Base-by-base conservation (phyloP, 2,888 invertebrate species). In the Zele albiditarsus region DNA sequence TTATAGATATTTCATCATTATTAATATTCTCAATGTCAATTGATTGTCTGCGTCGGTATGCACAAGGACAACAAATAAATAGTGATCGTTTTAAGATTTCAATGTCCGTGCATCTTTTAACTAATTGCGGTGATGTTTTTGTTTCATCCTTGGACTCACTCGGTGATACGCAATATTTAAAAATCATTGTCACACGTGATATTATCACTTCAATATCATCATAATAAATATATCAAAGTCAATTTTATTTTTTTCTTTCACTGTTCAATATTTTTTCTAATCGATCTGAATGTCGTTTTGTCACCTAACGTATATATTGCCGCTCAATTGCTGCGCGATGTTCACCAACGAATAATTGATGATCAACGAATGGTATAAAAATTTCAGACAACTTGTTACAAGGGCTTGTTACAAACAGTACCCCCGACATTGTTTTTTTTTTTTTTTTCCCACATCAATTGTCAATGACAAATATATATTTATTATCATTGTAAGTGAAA, bases 61-160 rank as follows among this genome's bases (percentile, higher is more conserved):
- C 82, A 73, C 89, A 89, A 5, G 87, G 88, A 63, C 87, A 89
- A 76, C 86, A 89, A 42, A 84, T 84, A 42, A 89, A 81, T 49
- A 89, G 80, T 63, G 81, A 80, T 71, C 84, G 85, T 23, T 80
- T 80, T 2, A 73, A 58, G 60, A 77, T 77, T 33, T 76, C 78
- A 31, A 46, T 46, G 33, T 78, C 77, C 16, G n/a, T n/a, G 23
- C 42, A 62, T 20, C 46, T 33, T 38, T 71, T 71, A 10, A 62
- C 62, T 65, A 73, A 74, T 65, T 66, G 73, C 12, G 73, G 67
- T 31, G 33, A 58, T 23, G 28, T 65, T 73, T 78, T 80, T 3
- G 73, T 57, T 1, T 83, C 80, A 62, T 84, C 85, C 42, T 80
- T 83, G 67, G 78, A 74, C 74, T 84, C 82, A 62, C 74, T 79